A percentile compares a stretch with the other conserved stretches of the same genome.
phyloP scores from a whole-genome alignment of 2,888 invertebrate genomes.

The Nebria salina region DNA sequence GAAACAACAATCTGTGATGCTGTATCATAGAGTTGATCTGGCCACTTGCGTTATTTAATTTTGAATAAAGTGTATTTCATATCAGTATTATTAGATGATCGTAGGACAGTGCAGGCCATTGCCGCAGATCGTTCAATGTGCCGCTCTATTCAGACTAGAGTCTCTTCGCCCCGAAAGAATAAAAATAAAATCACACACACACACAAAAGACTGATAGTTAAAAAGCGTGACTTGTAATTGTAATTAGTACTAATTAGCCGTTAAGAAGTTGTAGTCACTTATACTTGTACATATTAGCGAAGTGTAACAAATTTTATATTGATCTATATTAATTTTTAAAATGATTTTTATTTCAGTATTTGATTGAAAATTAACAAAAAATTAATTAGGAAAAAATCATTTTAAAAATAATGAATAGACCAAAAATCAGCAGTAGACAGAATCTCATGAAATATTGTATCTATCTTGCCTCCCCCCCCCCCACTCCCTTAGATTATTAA shows the following conservation, averaged over 20 bases:
- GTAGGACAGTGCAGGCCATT: slow-evolving; percentile 27
- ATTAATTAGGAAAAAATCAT: not conserved
- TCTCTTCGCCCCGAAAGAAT: not conserved
- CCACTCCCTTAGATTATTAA: slow-evolving; percentile 36
- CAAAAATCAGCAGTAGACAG: slow-evolving; percentile 55
- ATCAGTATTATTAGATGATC: slow-evolving; percentile 37
- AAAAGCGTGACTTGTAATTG: slow-evolving; percentile 31
- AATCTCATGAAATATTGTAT: slow-evolving; percentile 56
- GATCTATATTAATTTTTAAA: not conserved
- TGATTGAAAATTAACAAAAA: not conserved
- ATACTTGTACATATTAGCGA: not conserved
- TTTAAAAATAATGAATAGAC: not conserved
- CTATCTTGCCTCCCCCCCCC: slow-evolving; percentile 47
- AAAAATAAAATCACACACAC: not conserved
- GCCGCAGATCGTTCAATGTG: slow-evolving; percentile 3
- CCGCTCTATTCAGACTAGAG: not conserved
- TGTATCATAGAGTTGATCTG: slow-evolving; percentile 6
- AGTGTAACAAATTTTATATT: not conserved
- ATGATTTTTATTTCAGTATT: not conserved
- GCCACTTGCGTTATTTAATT: slow-evolving; percentile 19
- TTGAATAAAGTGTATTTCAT: slow-evolving; percentile 33
- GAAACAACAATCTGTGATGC: not conserved
- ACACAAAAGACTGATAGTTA: slow-evolving; percentile 39
- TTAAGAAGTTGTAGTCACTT: slow-evolving; percentile 35
- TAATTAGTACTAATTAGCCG: slow-evolving; percentile 44